phyloP scores from a whole-genome alignment of 1,140 invertebrate species.

The Caenorhabditis briggsae region DNA sequence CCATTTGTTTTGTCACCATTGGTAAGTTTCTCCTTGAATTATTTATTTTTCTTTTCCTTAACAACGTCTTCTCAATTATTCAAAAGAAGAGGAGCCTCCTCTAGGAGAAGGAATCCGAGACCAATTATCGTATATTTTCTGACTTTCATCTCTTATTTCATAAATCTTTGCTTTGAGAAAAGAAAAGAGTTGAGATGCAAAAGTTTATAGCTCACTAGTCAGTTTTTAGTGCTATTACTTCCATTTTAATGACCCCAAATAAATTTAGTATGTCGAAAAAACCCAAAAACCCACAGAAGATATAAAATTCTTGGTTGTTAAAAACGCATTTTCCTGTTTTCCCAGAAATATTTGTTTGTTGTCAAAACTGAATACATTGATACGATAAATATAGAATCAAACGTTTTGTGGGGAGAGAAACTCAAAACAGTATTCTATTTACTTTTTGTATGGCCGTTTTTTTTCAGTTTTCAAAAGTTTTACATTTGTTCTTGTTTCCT shows the following conservation, averaged over 20 bases:
- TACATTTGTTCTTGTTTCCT: too few species aligned
- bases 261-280: background rate
- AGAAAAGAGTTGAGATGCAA: too few species aligned
- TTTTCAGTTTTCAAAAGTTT: too few species aligned
- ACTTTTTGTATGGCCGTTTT: too few species aligned
- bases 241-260: background rate
- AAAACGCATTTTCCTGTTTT: background rate
- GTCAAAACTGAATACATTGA: background rate
- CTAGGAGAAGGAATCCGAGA: background rate
- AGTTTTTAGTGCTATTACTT: background rate
- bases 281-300: background rate
- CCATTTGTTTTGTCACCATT: constrained; percentile 43
- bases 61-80: background rate
- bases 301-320: too few species aligned
- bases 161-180: background rate
- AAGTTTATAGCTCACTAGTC: background rate
- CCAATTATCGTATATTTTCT: constrained; percentile 43
- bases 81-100: background rate
- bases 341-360: constrained; percentile 3
- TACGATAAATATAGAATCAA: too few species aligned
- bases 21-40: constrained; percentile 11
- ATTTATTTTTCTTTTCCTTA: constrained; percentile 1
- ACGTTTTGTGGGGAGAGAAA: too few species aligned
- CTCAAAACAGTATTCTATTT: too few species aligned
- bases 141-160: constrained; percentile 49